A percentile compares a stretch with the other conserved stretches of the same genome.
Evolutionary conservation across 2,113 vertebrate species (phyloP).

Genomic region (Oreotragus oreotragus): DNA sequence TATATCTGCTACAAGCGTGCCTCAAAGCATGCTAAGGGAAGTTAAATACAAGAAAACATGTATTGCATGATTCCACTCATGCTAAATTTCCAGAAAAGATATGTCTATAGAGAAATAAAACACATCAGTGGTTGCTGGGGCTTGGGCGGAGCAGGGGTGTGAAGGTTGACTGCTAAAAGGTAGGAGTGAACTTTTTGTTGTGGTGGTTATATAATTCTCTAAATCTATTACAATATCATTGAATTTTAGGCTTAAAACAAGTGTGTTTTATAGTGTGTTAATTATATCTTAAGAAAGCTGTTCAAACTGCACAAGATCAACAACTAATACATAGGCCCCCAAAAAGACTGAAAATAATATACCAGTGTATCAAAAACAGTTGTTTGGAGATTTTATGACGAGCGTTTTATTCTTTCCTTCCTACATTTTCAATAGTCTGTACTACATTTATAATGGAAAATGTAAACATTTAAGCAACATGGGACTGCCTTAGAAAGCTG

Average conservation of each 20-base stretch:
- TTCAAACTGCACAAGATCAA: neutral
- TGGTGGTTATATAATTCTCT: neutral
- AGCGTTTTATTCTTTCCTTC: neutral
- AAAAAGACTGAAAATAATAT: neutral
- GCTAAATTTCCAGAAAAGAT: neutral
- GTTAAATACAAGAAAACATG: neutral
- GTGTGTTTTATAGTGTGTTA: neutral
- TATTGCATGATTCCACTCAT: neutral
- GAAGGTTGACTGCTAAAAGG: neutral
- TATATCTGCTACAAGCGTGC: neutral
- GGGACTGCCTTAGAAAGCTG: neutral
- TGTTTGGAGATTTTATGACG: neutral
- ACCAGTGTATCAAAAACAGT: neutral
- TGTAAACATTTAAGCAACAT: neutral
- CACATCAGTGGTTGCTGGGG: too few species aligned
- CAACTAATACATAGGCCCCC: neutral
- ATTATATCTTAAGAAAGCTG: neutral
- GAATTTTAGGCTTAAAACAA: neutral
- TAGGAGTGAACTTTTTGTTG: neutral
- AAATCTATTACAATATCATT: neutral
- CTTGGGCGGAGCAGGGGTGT: accelerated
- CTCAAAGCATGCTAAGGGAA: neutral
- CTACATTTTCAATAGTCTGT: neutral
- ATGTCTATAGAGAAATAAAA: neutral
- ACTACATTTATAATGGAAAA: neutral